Conservation (phyloP, 2,888 invertebrate genomes). For the Junonia oenone region DNA sequence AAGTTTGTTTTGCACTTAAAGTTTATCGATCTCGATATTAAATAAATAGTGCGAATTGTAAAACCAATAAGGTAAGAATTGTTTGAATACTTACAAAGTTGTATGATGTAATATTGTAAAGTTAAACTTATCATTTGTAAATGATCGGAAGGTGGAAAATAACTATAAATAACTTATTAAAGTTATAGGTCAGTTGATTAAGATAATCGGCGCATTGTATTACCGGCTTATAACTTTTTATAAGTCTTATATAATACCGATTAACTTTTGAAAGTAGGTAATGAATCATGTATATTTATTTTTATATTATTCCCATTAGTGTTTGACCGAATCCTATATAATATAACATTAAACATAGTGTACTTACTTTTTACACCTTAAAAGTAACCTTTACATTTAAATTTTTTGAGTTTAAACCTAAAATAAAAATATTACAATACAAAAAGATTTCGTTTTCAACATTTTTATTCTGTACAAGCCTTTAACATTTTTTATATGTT, state of each 20-base stretch:
- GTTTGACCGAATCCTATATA: too few species aligned
- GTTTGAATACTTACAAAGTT: not conserved
- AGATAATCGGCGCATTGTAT: not conserved
- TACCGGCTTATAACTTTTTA: not conserved
- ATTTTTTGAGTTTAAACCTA: too few species aligned
- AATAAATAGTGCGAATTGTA: not conserved
- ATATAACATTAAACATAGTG: too few species aligned
- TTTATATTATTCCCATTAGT: too few species aligned
- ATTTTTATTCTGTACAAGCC: too few species aligned
- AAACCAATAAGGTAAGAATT: not conserved
- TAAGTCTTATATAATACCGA: not conserved
- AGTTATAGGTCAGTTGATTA: not conserved
- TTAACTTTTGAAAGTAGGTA: not conserved
- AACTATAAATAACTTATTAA: not conserved
- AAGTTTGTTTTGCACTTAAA: not conserved
- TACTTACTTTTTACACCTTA: too few species aligned
- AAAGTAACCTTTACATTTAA: too few species aligned
- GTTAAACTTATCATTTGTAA: not conserved
- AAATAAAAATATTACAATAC: too few species aligned
- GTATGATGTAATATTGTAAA: constrained; percentile 1
- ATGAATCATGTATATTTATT: too few species aligned
- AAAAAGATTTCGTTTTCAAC: too few species aligned
- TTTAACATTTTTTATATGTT: too few species aligned
- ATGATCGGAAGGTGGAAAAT: not conserved
- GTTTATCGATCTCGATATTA: not conserved